Base-by-base conservation (phyloP, 2,113 vertebrate species). In the Dicaeum eximium region DNA sequence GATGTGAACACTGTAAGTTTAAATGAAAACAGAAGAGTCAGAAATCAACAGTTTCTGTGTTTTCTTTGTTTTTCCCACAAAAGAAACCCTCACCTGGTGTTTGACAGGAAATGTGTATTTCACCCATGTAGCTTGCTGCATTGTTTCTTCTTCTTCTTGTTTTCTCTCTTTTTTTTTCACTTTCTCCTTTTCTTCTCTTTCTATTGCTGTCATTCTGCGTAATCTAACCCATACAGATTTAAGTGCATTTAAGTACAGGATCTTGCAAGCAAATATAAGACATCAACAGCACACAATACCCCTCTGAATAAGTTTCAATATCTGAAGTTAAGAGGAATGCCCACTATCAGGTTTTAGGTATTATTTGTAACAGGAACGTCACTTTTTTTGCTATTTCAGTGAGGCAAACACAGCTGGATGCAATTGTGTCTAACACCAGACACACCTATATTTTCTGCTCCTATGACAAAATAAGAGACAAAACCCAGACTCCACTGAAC, bases 61-160 rank as follows among this genome's bases (percentile, higher is more conserved):
- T 62, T 73, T 27, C n/a, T 65, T 48, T 40, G 31, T n/a, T 60
- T n/a, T 74, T 93, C 57, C 40, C 42, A 31, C 12, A 60, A 37
- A 61, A 66, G 13, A 64, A 64, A 70, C 48, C 35, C 61, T 88
- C 95, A 99, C 99, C 99, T 99, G 99, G 80, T 99, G 99, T 89
- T 99, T 99, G 38, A 99, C 98, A 83, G 99, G 99, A 97, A 99
- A 99, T 13, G 99, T 99, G 47, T 99, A 99, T 93, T 99, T 99
- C 95, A 99, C 99, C 99, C 99, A 99, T 0, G 99, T 99, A 64
- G 99, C 99, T 91, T 99, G 99, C 71, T 99, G 99, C 98, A 99
- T 98, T 3, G 98, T 99, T 98, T 99, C 99, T 88, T 99, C 99
- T 58, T 99, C 99, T 96, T 99, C 99, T 93, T 99, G 98, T 86